Base-by-base conservation (phyloP, 2,113 vertebrate genomes). In the Gadus chalcogrammus region DNA sequence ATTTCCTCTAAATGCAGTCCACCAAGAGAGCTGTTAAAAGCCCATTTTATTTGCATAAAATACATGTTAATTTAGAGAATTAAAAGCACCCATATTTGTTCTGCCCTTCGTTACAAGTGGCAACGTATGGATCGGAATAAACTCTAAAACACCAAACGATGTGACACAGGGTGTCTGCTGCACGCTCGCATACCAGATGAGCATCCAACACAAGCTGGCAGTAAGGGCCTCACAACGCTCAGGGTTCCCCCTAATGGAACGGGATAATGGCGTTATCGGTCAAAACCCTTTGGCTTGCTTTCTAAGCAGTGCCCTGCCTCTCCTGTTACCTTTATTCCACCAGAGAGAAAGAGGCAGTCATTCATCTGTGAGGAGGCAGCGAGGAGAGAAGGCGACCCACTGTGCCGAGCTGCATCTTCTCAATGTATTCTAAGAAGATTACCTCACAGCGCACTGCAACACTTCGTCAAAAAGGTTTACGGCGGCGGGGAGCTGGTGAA, bases 51-150 rank as follows among this genome's bases (percentile, higher is more conserved):
- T 77, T 79, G 74, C 82, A 85, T 80, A 69, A 77, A 61, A 24
- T 71, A 71, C 72, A 67, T 80, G 73, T 80, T 87, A 62, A 84
- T 89, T 86, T 76, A 73, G 72, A 74, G 81, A 83, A 88, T 85
- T 78, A 82, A 74, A 74, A 81, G 76, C 42, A 7, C 56, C 59
- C 24, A 70, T 79, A 64, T 74, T 53, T 86, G 74, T 77, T 82
- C 80, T 80, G 78, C 74, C 71, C 65, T 68, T 24, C 59, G 76
- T 85, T 76, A 81, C 77, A 79, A 75, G 72, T 7, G 68, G n/a
- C 63, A 69, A 59, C 70, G 78, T 71, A 74, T 65, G 65, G 77
- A 78, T 53, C 68, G 73, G 70, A 79, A 83, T 82, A 79, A 35
- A 83, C 76, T 75, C 86, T 72, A 67, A 83, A 63, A 81, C 71